Evolutionary conservation across 2,113 vertebrate species (phyloP).

Genomic region (Alligator sinensis): DNA sequence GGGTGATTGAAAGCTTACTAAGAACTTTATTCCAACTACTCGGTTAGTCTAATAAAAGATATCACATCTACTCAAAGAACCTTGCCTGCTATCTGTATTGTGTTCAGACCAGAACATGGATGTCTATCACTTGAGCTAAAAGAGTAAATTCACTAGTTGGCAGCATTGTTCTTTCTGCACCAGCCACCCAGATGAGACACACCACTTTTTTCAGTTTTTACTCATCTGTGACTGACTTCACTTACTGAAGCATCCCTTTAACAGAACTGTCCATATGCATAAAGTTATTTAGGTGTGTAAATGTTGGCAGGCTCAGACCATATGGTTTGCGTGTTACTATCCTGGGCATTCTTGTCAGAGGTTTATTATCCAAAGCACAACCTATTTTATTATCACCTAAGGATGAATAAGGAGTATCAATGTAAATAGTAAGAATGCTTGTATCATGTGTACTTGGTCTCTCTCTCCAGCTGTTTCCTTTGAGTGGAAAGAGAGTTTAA

Average conservation of each 20-base stretch:
- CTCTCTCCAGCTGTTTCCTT: not conserved
- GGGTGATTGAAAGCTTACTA: too few relatives aligned
- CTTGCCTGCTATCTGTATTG: too few relatives aligned
- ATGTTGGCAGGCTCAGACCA: not conserved
- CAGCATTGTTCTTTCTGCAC: not conserved
- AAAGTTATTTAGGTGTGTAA: not conserved
- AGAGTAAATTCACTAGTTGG: too few relatives aligned
- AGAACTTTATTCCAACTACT: too few relatives aligned
- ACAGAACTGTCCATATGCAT: not conserved
- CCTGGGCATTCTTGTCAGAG: not conserved
- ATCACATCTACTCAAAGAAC: too few relatives aligned
- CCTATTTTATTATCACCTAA: not conserved
- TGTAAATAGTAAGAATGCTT: not conserved
- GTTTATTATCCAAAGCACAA: not conserved
- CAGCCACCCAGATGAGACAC: not conserved
- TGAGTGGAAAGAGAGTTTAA: not conserved
- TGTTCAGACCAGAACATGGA: not conserved
- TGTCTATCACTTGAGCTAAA: not conserved
- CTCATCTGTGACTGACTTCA: too few relatives aligned
- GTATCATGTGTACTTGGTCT: not conserved
- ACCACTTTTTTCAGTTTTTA: not conserved
- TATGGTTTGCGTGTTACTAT: not conserved
- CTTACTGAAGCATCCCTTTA: not conserved
- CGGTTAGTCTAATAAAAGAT: too few relatives aligned
- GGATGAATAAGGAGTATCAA: not conserved